Percentiles rank a stretch among this genome's conserved stretches.
Conservation (phyloP, 2,888 invertebrate genomes). For the Heteropelma amictum region DNA sequence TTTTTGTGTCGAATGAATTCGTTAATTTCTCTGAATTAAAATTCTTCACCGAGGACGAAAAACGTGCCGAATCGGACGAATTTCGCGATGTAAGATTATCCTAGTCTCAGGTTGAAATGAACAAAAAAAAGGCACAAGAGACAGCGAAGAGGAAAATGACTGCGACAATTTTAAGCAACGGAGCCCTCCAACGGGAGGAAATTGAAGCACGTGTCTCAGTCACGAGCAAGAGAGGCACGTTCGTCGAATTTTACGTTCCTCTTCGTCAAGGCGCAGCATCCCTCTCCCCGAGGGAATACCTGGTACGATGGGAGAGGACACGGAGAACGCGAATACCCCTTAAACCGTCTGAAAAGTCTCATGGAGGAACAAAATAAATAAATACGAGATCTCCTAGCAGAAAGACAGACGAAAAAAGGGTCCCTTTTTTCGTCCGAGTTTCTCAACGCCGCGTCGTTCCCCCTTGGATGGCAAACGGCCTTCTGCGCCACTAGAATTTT, state of each 20-base stretch:
- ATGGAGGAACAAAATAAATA: constrained; percentile 52
- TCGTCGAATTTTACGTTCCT: constrained; percentile 26
- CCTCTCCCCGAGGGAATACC: constrained; percentile 26
- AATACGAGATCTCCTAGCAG: constrained; percentile 37
- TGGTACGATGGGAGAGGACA: constrained; percentile 2
- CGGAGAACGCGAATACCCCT: constrained; percentile 4
- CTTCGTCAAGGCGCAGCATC: constrained; percentile 30
- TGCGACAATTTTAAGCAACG: constrained; percentile 28
- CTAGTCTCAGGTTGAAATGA: too few relatives aligned
- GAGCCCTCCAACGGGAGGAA: constrained; percentile 44
- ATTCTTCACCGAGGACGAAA: too few relatives aligned
- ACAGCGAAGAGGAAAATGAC: too few relatives aligned
- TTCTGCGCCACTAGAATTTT: constrained; percentile 63
- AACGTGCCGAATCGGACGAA: too few relatives aligned
- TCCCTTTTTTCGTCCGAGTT: neutral
- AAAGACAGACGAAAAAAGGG: constrained; percentile 27
- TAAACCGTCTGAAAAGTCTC: constrained; percentile 30
- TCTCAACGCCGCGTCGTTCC: neutral
- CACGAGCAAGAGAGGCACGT: constrained; percentile 35
- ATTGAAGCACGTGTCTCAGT: constrained; percentile 32
- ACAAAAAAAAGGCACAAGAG: too few relatives aligned
- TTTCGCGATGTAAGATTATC: too few relatives aligned
- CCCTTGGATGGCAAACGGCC: constrained; percentile 38
- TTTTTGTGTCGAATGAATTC: too few relatives aligned
- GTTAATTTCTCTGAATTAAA: too few relatives aligned